Evolutionary conservation across 2,797 vertebrate genomes (phyloP), one percentile per base, ranked within the genome.

Genomic region (Esox masquinongy): DNA sequence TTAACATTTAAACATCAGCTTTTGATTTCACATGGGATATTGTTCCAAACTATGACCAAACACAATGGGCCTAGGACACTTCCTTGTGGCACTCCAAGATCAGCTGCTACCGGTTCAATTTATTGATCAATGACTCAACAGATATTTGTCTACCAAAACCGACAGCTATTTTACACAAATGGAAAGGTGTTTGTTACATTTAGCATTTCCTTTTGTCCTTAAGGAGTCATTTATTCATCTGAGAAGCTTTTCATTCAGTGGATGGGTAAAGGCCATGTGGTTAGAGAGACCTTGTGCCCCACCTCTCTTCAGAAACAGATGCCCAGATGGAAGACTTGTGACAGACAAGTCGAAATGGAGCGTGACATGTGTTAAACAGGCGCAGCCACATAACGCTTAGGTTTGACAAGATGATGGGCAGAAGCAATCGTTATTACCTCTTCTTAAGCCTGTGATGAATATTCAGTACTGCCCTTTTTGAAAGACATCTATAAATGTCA

Each of bases 291-390:
- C 66, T 69, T 16, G 4, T 75, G 50, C 66, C 34, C 77, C 43
- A 69, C 26, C 81, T 85, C 81, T 61, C 80, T 34, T 31, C 34
- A 72, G 86, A 79, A 87, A 72, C 87, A 85, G 83, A 86, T 82
- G 87, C 87, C 84, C 84, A 0, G 59, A 79, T 59, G 85, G 77
- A 86, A 79, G 79, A 87, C 84, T 82, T 72, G 86, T 67, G 56
- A 84, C 87, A 92, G 89, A 91, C 87, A 86, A 90, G 86, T 83
- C 24, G 75, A 89, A 89, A 92, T 90, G 86, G 67, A 90, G 89
- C 89, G 86, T 93, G 92, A 90, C 90, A 74, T 72, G 86, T 87
- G 89, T 91, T 92, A 90, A 92, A 91, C 89, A 91, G 89, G 88
- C 90, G 51, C 85, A 88, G 84, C 88, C 82, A 82, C 79, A 15